phyloP scores from a whole-genome alignment of 2,888 invertebrate species.

The Carcina quercana region DNA sequence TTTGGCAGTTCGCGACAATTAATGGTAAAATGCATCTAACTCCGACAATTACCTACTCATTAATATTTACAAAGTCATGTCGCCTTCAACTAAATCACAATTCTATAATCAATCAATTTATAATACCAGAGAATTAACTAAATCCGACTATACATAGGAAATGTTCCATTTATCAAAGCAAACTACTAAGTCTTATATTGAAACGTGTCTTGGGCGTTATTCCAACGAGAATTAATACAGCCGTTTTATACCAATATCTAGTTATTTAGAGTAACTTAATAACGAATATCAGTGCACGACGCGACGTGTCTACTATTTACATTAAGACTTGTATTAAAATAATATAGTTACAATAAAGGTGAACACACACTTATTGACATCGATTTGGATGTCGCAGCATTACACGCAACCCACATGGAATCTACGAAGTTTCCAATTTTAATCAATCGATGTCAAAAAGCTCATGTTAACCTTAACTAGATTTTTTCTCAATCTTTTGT shows the following conservation, averaged over 20 bases:
- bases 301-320: constrained; percentile 62
- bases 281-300: constrained; percentile 65
- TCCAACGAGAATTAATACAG: constrained; percentile 51
- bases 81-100: constrained; percentile 35
- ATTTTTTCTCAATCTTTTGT: constrained; percentile 30
- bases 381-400: no score
- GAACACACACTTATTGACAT: no score
- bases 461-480: no score
- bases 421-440: no score
- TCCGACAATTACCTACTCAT: constrained; percentile 38
- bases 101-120: constrained; percentile 25
- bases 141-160: constrained; percentile 42
- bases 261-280: constrained; percentile 53
- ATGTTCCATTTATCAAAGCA: constrained; percentile 31
- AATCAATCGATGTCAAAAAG: no score
- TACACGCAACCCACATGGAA: no score
- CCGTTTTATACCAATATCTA: constrained; percentile 53
- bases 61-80: constrained; percentile 51
- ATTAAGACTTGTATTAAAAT: constrained; percentile 44
- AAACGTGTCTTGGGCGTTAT: constrained; percentile 42
- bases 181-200: constrained; percentile 22
- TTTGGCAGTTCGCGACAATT: constrained; percentile 72
- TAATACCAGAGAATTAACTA: constrained; percentile 33
- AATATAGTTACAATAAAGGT: constrained; percentile 26
- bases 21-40: constrained; percentile 66